These are phyloP conservation scores for Prunella himalayana DNA, from an alignment of 2,113 vertebrate species.

Conservation along the genomic window DNA sequence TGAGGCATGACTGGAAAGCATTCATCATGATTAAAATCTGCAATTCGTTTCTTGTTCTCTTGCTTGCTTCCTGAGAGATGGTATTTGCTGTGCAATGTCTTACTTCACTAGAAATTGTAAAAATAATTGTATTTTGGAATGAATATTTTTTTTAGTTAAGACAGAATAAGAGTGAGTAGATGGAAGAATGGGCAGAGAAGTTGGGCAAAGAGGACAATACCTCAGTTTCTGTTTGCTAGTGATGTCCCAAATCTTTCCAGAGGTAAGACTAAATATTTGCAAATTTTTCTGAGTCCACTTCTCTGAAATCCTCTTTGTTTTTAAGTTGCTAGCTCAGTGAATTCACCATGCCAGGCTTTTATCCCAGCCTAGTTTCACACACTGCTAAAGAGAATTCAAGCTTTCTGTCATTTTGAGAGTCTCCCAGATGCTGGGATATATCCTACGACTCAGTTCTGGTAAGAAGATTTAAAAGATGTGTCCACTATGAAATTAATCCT, in stretches of 20 bases:
- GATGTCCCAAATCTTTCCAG: not conserved
- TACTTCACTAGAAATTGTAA: not conserved
- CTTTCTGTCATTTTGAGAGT: not conserved
- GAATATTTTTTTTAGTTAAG: not conserved
- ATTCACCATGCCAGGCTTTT: not conserved
- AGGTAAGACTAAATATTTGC: not conserved
- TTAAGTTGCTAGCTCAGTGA: not conserved
- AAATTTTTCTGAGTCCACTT: not conserved
- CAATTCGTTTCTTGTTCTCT: not conserved
- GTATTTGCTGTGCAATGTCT: not conserved
- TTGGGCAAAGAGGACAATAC: not conserved
- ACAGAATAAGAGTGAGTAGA: not conserved
- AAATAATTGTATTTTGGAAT: not conserved
- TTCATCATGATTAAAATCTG: constrained; percentile 28
- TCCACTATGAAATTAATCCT: not conserved
- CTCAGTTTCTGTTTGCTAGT: not conserved
- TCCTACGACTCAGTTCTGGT: not conserved
- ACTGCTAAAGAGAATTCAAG: not conserved
- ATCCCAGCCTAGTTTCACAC: not conserved
- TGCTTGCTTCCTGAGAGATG: not conserved
- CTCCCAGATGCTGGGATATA: not conserved
- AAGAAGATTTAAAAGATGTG: not conserved
- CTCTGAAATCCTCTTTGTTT: not conserved
- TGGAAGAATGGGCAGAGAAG: not conserved
- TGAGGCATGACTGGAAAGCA: constrained; percentile 20